A percentile compares a stretch with the other conserved stretches of the same genome.
Evolutionary conservation across 2,888 invertebrate species (phyloP).

Genomic region (Orgyia antiqua): DNA sequence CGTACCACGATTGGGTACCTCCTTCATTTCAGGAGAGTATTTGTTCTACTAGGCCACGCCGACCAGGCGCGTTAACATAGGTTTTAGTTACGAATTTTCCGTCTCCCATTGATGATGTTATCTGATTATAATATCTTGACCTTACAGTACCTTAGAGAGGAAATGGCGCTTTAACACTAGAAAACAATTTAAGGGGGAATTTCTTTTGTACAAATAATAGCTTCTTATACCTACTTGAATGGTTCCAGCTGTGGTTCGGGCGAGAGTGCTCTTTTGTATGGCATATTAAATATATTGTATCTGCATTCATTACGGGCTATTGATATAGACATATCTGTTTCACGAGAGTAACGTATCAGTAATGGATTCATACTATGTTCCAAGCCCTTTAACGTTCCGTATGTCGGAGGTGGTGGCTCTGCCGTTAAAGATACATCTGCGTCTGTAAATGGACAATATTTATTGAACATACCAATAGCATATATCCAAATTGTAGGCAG

Average conservation of each 20-base stretch:
- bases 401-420: slow-evolving; percentile 81
- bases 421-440: slow-evolving; percentile 74
- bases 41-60: too few species aligned
- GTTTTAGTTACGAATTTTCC: too few species aligned
- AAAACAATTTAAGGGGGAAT: neutral
- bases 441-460: slow-evolving; percentile 39
- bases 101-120: too few species aligned
- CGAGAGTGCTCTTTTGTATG: slow-evolving; percentile 60
- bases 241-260: slow-evolving; percentile 82
- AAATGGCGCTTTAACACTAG: too few species aligned
- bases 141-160: too few species aligned
- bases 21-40: too few species aligned
- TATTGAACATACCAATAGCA: too few species aligned
- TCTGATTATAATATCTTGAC: too few species aligned
- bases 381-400: slow-evolving; percentile 90
- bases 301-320: slow-evolving; percentile 88
- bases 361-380: slow-evolving; percentile 96
- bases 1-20: too few species aligned
- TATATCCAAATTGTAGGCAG: too few species aligned
- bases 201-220: too few species aligned
- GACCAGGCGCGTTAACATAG: too few species aligned
- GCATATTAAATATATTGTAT: slow-evolving; percentile 84
- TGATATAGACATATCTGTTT: slow-evolving; percentile 92
- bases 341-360: slow-evolving; percentile 91
- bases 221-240: slow-evolving; percentile 80